Conservation (phyloP, 1,140 invertebrate species). For the Pachyrhynchus sulphureomaculatus region DNA sequence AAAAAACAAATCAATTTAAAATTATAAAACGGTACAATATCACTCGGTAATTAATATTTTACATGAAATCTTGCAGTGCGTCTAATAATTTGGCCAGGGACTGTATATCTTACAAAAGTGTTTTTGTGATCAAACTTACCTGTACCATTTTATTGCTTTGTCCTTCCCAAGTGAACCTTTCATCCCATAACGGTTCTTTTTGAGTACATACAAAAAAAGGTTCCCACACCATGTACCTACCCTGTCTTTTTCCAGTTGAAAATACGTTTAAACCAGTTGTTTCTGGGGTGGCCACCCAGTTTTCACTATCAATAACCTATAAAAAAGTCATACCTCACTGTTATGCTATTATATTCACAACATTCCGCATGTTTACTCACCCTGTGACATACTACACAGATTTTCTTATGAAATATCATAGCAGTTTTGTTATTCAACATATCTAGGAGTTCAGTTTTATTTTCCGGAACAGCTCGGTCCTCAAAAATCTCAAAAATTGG, state of each 20-base stretch:
- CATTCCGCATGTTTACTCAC: constrained; percentile 47
- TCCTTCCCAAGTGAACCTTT: constrained; percentile 62
- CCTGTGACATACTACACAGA: constrained; percentile 59
- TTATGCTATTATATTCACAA: too few species aligned
- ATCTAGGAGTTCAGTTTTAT: constrained; percentile 50
- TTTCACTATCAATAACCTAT: constrained; percentile 17
- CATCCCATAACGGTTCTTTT: constrained; percentile 61
- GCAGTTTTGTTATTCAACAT: constrained; percentile 53
- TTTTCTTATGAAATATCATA: constrained; percentile 57
- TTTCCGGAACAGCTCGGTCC: constrained; percentile 42
- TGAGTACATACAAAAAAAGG: constrained; percentile 64
- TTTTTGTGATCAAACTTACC: constrained; percentile 48
- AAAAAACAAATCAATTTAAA: too few species aligned
- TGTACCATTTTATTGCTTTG: constrained; percentile 64
- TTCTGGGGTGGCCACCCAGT: constrained; percentile 43
- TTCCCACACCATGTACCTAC: constrained; percentile 57
- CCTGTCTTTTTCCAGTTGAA: constrained; percentile 48
- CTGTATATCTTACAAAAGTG: too few species aligned
- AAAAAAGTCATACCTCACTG: neutral
- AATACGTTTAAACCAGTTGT: constrained; percentile 39
- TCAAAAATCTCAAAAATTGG: constrained; percentile 56
- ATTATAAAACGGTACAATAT: too few species aligned
- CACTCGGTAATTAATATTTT: too few species aligned
- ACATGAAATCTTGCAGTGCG: too few species aligned
- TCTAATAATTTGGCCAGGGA: too few species aligned